Conservation (phyloP, 2,888 invertebrate species). For the Sympetrum striolatum region DNA sequence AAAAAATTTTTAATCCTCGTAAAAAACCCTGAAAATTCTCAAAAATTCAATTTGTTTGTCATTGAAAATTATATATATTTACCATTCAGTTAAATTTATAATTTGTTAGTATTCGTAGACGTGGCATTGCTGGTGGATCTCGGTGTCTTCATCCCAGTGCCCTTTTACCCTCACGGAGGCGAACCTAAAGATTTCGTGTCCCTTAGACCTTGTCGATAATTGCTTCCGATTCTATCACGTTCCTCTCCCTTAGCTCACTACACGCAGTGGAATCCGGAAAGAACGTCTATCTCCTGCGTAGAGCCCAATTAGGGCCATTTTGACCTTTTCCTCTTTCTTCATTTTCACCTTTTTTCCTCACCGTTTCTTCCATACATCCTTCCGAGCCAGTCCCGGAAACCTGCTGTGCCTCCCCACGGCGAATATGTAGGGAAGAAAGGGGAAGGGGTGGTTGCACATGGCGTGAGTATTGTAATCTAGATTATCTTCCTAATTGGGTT, state of each 20-base stretch:
- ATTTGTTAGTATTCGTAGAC: no score
- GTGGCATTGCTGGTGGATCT: no score
- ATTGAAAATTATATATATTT: no score
- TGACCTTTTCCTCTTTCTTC: neutral
- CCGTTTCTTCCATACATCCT: neutral
- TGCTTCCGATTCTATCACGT: constrained; percentile 35
- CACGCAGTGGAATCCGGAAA: neutral
- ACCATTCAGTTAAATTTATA: no score
- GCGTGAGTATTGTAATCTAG: neutral
- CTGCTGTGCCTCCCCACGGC: neutral
- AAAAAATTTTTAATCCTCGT: no score
- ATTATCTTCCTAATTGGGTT: neutral
- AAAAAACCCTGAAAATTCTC: no score
- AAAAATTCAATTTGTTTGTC: no score
- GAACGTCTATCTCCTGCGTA: neutral
- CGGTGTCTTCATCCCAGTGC: no score
- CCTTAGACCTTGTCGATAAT: constrained; percentile 10
- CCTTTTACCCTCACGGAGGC: neutral
- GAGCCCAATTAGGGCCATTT: neutral
- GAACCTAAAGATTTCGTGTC: neutral
- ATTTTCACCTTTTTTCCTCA: no score
- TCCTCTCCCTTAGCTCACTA: neutral
- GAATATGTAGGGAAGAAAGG: neutral
- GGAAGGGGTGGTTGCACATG: neutral
- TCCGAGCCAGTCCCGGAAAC: neutral